Conservation (phyloP, 2,113 vertebrate genomes). For the Galeopterus variegatus region DNA sequence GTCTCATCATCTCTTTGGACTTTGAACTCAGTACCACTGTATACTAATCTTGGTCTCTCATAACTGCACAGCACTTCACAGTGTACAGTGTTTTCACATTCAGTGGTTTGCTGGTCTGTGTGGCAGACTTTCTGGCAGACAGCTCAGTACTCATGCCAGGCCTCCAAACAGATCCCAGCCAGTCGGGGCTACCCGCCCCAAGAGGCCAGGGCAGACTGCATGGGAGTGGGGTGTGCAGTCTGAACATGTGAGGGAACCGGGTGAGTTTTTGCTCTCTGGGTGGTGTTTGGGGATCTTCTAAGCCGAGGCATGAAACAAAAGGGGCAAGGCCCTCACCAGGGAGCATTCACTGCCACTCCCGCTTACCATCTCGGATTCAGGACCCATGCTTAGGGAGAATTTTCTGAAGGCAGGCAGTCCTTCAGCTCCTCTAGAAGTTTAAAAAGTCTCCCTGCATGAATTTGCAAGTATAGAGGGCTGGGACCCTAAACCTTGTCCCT, state of each 20-base stretch:
- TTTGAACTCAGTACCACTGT: conserved; percentile 9
- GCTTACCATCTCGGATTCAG: background rate
- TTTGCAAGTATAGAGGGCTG: background rate
- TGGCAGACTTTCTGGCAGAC: background rate
- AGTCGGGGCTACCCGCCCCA: background rate
- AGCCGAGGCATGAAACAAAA: background rate
- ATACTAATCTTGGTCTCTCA: background rate
- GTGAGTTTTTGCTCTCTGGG: background rate
- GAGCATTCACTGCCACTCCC: background rate
- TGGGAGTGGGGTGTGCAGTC: background rate
- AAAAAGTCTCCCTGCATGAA: background rate
- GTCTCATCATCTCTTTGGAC: background rate
- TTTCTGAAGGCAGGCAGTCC: background rate
- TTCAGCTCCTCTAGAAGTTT: background rate
- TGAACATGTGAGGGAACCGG: background rate
- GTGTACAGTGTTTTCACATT: background rate
- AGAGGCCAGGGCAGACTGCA: background rate
- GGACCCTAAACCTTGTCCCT: background rate
- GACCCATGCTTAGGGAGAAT: background rate
- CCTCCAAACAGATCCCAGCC: background rate
- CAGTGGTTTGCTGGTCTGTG: background rate
- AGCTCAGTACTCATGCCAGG: conserved; percentile 16
- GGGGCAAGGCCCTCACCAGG: background rate
- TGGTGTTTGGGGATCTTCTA: background rate
- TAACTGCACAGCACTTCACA: background rate